Conservation (phyloP, 2,888 invertebrate species). For the Scaptomyza caliginosa region DNA sequence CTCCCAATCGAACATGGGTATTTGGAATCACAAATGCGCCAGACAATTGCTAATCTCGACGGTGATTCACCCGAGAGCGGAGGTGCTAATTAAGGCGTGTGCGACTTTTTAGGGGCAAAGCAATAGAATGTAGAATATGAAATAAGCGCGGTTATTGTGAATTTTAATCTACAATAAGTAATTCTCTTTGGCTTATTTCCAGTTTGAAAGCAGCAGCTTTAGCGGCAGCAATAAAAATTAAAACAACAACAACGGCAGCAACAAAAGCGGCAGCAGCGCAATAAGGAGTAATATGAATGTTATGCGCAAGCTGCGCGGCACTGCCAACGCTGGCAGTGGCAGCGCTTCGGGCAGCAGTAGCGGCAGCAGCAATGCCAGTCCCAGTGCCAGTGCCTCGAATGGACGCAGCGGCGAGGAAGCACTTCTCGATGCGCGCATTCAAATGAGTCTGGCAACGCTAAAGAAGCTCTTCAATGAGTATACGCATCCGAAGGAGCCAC, state of each 20-base stretch:
- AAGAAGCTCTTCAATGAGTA: constrained; percentile 98
- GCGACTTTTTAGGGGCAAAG: constrained; percentile 10
- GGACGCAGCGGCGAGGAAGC: constrained; percentile 85
- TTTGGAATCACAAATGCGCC: constrained; percentile 29
- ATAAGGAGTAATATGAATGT: constrained; percentile 89
- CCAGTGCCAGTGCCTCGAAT: constrained; percentile 81
- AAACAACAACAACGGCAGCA: constrained; percentile 1
- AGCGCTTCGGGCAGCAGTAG: constrained; percentile 72
- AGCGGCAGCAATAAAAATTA: neutral
- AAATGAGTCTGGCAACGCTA: constrained; percentile 97
- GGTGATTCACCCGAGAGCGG: constrained; percentile 40
- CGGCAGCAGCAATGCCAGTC: constrained; percentile 69
- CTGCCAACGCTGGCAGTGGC: constrained; percentile 51
- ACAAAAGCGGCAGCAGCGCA: constrained; percentile 4
- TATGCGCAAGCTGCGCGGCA: constrained; percentile 93
- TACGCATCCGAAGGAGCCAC: constrained; percentile 92
- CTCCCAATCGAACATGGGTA: neutral
- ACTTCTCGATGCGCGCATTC: constrained; percentile 89
- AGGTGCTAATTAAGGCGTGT: constrained; percentile 44
- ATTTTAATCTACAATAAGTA: constrained; percentile 20
- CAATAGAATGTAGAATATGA: constrained; percentile 37
- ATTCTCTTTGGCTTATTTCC: constrained; percentile 38
- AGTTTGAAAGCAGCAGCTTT: constrained; percentile 45
- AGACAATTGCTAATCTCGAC: constrained; percentile 25
- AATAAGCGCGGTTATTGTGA: constrained; percentile 36